Conservation (phyloP, 2,888 invertebrate species). For the Acrobasis repandana region DNA sequence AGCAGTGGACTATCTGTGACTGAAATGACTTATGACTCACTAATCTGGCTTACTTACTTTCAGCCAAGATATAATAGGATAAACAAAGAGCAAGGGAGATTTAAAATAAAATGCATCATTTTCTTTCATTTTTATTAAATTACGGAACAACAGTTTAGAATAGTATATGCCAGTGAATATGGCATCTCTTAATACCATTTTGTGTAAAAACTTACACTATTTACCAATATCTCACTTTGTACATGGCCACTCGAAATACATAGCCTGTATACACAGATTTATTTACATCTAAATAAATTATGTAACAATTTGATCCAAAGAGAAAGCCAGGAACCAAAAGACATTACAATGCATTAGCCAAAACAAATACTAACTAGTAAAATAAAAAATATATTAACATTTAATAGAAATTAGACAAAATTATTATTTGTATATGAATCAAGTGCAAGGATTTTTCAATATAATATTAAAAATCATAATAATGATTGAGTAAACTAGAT, state of each 20-base stretch:
- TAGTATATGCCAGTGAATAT: conserved; percentile 63
- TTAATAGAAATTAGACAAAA: conserved; percentile 12
- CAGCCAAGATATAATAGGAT: no score
- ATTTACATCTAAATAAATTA: conserved; percentile 51
- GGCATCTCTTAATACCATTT: conserved; percentile 62
- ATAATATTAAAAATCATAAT: conserved; percentile 1
- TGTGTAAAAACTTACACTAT: conserved; percentile 69
- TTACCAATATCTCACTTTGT: conserved; percentile 53
- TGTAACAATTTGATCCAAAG: conserved; percentile 36
- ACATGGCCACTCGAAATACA: conserved; percentile 54
- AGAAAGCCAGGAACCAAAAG: conserved; percentile 6
- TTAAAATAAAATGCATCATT: background rate
- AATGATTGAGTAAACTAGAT: conserved; percentile 15
- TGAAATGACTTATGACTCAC: no score
- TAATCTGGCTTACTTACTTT: no score
- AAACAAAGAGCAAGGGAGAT: no score
- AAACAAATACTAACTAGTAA: background rate
- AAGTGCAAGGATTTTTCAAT: conserved; percentile 12
- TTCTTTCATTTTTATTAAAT: conserved; percentile 52
- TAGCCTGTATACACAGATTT: conserved; percentile 42
- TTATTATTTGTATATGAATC: conserved; percentile 11
- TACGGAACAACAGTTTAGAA: conserved; percentile 71
- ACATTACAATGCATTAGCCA: background rate
- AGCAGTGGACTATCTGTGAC: no score
- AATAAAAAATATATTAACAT: conserved; percentile 20